phyloP scores from a whole-genome alignment of 1,140 invertebrate species.

The Augochlora pura region DNA sequence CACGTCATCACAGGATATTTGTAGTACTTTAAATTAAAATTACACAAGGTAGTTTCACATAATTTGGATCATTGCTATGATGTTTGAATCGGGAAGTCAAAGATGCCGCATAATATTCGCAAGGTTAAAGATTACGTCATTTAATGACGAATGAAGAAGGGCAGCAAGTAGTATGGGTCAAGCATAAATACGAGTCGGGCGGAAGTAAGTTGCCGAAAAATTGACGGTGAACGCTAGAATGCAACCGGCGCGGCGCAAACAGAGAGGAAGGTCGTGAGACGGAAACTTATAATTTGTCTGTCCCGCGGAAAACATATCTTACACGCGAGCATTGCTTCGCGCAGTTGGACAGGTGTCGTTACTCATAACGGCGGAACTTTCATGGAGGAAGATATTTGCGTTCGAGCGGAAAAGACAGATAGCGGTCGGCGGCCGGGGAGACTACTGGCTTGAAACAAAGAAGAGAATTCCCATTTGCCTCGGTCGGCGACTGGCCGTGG shows the following conservation, averaged over 20 bases:
- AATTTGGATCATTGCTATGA: no score
- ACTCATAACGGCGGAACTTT: slow-evolving; percentile 27
- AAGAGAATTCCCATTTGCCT: slow-evolving; percentile 32
- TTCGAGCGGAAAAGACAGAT: slow-evolving; percentile 40
- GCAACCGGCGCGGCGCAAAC: neutral
- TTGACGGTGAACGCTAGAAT: neutral
- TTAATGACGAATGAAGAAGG: no score
- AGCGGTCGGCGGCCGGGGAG: neutral
- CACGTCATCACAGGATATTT: no score
- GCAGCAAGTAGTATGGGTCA: neutral
- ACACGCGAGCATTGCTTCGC: slow-evolving; percentile 3
- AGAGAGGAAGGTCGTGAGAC: neutral
- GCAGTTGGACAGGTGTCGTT: slow-evolving; percentile 32
- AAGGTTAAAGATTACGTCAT: no score
- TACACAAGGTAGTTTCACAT: no score
- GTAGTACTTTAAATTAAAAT: no score
- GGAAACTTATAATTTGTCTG: slow-evolving; percentile 37
- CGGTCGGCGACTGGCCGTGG: neutral
- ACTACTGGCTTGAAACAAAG: slow-evolving; percentile 10
- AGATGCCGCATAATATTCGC: no score
- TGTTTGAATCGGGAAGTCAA: no score
- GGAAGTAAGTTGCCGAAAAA: neutral
- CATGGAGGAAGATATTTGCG: slow-evolving; percentile 24
- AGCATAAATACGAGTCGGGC: neutral
- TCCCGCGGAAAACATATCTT: slow-evolving; percentile 19